Percentiles rank a stretch among this genome's conserved stretches.
Evolutionary conservation across 2,113 vertebrate species (phyloP).

Genomic region (Petrocephalus zakoni): DNA sequence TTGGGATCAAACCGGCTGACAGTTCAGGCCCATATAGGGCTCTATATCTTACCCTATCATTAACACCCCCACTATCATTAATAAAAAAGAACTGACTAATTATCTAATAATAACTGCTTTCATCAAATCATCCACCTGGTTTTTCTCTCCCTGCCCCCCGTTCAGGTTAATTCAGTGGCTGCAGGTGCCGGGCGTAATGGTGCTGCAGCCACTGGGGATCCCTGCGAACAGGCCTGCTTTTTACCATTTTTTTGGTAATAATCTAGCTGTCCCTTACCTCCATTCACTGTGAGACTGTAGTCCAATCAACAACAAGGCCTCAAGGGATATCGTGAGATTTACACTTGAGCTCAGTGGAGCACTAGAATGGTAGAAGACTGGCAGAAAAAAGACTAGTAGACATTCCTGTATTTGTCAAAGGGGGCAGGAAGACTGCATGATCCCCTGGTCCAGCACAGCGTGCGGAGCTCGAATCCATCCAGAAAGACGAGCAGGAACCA

Average conservation of each 20-base stretch:
- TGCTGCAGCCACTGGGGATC: background rate
- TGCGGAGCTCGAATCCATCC: background rate
- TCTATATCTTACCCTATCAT: background rate
- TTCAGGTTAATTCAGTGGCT: background rate
- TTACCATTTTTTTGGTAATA: no score
- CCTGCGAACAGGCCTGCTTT: background rate
- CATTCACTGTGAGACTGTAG: no score
- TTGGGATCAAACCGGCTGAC: background rate
- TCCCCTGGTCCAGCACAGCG: background rate
- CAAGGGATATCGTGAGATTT: no score
- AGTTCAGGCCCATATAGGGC: background rate
- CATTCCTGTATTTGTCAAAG: background rate
- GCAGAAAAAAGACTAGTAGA: no score
- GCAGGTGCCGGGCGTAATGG: background rate
- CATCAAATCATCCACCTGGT: background rate
- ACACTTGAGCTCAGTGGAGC: no score
- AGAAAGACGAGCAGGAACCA: background rate
- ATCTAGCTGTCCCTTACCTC: no score
- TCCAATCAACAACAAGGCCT: no score
- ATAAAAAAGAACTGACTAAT: background rate
- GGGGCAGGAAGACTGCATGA: constrained; percentile 3
- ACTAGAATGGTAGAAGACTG: no score
- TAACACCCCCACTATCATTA: background rate
- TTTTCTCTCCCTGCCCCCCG: background rate
- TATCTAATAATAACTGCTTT: no score